phyloP scores from a whole-genome alignment of 2,797 vertebrate genomes.

The Catharus ustulatus region DNA sequence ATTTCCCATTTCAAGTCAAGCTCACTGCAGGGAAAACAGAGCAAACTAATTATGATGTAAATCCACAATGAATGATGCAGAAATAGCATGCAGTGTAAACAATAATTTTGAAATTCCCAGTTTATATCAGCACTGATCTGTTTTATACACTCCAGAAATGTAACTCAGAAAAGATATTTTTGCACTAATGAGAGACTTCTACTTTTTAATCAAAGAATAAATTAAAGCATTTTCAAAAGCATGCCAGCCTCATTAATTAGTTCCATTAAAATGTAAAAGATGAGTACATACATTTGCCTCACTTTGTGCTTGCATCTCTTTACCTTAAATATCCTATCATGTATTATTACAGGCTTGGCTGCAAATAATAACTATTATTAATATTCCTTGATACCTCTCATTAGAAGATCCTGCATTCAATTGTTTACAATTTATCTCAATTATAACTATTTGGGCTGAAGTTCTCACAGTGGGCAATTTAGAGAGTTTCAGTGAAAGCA shows the following conservation, averaged over 20 bases:
- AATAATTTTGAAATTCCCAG: constrained; percentile 61
- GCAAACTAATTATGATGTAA: constrained; percentile 63
- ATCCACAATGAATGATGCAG: constrained; percentile 59
- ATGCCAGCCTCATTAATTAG: constrained; percentile 65
- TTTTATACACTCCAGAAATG: constrained; percentile 52
- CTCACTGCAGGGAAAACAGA: constrained; percentile 43
- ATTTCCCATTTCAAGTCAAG: constrained; percentile 50
- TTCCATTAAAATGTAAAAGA: constrained; percentile 65
- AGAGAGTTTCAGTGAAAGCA: neutral
- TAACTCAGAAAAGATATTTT: constrained; percentile 60
- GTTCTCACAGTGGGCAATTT: neutral
- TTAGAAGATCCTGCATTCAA: neutral
- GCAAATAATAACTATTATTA: constrained; percentile 37
- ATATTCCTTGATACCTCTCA: constrained; percentile 41
- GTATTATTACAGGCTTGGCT: constrained; percentile 31
- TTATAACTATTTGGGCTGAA: neutral
- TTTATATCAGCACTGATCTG: constrained; percentile 50
- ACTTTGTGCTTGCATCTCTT: constrained; percentile 18
- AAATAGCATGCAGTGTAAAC: constrained; percentile 53
- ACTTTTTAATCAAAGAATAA: constrained; percentile 68
- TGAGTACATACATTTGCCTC: constrained; percentile 43
- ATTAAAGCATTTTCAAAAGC: constrained; percentile 59
- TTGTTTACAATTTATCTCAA: constrained; percentile 32
- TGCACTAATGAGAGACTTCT: constrained; percentile 56
- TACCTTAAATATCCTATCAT: constrained; percentile 51